A percentile compares a stretch with the other conserved stretches of the same genome.
Conservation (phyloP, 2,888 invertebrate genomes). For the Latheticus oryzae region DNA sequence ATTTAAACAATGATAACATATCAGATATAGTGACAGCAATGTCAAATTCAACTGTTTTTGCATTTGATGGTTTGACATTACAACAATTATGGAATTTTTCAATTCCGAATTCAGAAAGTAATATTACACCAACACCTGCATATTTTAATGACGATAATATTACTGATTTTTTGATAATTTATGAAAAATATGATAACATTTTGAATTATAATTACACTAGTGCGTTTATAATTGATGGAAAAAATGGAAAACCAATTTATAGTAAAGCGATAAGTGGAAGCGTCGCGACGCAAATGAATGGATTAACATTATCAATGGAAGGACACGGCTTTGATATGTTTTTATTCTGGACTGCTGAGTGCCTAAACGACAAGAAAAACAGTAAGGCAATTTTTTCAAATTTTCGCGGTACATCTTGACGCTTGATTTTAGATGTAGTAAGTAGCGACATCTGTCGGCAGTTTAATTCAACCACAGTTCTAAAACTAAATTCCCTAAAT, state of each 20-base stretch:
- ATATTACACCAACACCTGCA: conserved; percentile 81
- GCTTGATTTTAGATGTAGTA: conserved; percentile 37
- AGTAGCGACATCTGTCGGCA: conserved; percentile 58
- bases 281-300: conserved; percentile 72
- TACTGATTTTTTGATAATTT: conserved; percentile 84
- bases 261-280: conserved; percentile 71
- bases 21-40: conserved; percentile 80
- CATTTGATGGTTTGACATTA: conserved; percentile 77
- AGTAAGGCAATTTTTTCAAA: too few relatives aligned
- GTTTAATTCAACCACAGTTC: conserved; percentile 76
- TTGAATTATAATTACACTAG: conserved; percentile 71
- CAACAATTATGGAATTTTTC: conserved; percentile 79
- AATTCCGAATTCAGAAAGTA: conserved; percentile 75
- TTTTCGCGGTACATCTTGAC: too few relatives aligned
- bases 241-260: conserved; percentile 71
- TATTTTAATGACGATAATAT: conserved; percentile 81
- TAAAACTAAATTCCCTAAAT: conserved; percentile 75
- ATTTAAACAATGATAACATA: conserved; percentile 77
- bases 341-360: conserved; percentile 81
- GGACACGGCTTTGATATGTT: conserved; percentile 80
- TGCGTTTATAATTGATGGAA: conserved; percentile 72
- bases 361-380: conserved; percentile 61
- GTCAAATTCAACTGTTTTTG: conserved; percentile 78
- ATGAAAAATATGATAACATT: conserved; percentile 59
- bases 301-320: conserved; percentile 70